Evolutionary conservation across 2,888 invertebrate species (phyloP).

Genomic region (Ctenicera cuprea): DNA sequence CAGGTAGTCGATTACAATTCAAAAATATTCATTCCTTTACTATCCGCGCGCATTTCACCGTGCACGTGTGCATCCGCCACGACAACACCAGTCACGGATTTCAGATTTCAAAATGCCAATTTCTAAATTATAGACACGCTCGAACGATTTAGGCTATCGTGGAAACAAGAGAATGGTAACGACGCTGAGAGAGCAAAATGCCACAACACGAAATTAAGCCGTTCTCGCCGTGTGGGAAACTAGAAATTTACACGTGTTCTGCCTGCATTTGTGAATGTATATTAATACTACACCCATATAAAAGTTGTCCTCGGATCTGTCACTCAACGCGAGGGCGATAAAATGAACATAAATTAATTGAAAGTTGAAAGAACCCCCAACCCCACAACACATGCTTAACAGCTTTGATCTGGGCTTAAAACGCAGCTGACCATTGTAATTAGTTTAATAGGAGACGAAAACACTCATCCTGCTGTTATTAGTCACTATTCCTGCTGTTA

Average conservation of each 20-base stretch:
- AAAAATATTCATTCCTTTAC: conserved; percentile 45
- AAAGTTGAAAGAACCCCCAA: conserved; percentile 47
- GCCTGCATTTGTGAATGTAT: conserved; percentile 28
- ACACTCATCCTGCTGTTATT: conserved; percentile 12
- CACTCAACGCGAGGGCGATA: conserved; percentile 49
- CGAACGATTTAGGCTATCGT: conserved; percentile 54
- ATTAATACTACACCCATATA: conserved; percentile 44
- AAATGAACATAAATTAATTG: conserved; percentile 51
- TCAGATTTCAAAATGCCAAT: conserved; percentile 65
- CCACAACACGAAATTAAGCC: conserved; percentile 50
- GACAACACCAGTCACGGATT: conserved; percentile 62
- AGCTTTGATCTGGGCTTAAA: conserved; percentile 43
- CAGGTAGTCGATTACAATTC: conserved; percentile 52
- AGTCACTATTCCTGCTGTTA: conserved; percentile 1
- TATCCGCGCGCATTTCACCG: conserved; percentile 55
- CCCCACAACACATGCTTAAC: conserved; percentile 50
- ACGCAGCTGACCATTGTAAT: conserved; percentile 48
- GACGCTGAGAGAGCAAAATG: conserved; percentile 45
- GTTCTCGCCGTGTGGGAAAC: conserved; percentile 38
- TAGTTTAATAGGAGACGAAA: conserved; percentile 38
- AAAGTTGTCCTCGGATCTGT: conserved; percentile 42
- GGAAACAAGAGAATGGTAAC: conserved; percentile 53
- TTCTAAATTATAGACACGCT: conserved; percentile 62
- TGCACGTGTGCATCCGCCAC: conserved; percentile 65
- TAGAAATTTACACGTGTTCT: conserved; percentile 42